phyloP scores from a whole-genome alignment of 2,888 invertebrate species.

The Platerodrilus igneus region DNA sequence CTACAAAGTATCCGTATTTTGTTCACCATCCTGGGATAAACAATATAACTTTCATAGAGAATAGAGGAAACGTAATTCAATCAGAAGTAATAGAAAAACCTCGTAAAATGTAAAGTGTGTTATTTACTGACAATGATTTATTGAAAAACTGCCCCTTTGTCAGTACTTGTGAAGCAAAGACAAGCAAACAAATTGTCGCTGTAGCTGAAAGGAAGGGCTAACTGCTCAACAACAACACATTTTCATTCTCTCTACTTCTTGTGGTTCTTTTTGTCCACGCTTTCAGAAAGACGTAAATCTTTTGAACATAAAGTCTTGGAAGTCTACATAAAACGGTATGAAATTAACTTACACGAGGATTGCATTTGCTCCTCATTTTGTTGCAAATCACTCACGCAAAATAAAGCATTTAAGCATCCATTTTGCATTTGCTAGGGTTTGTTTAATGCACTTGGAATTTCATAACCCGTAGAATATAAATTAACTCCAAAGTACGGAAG shows the following conservation, averaged over 20 bases:
- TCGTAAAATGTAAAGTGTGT: too few relatives aligned
- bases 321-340: constrained; percentile 14
- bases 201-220: constrained; percentile 10
- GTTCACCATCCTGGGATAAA: too few relatives aligned
- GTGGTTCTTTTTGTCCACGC: constrained; percentile 12
- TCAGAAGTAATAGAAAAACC: too few relatives aligned
- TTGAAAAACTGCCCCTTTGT: constrained; percentile 10
- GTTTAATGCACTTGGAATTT: too few relatives aligned
- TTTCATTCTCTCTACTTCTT: constrained; percentile 15
- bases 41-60: too few relatives aligned
- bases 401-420: too few relatives aligned
- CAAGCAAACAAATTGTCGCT: constrained; percentile 12
- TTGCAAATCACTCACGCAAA: constrained; percentile 9
- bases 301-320: constrained; percentile 12
- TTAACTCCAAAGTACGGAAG: too few relatives aligned
- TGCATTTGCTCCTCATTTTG: constrained; percentile 7
- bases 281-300: constrained; percentile 15
- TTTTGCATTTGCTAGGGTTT: too few relatives aligned
- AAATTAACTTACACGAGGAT: constrained; percentile 16
- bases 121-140: constrained; percentile 14
- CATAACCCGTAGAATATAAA: too few relatives aligned
- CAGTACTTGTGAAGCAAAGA: constrained; percentile 12
- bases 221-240: constrained; percentile 16
- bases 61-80: too few relatives aligned
- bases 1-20: too few relatives aligned